Conservation (phyloP, 1,140 invertebrate species). For the Cephus cinctus region DNA sequence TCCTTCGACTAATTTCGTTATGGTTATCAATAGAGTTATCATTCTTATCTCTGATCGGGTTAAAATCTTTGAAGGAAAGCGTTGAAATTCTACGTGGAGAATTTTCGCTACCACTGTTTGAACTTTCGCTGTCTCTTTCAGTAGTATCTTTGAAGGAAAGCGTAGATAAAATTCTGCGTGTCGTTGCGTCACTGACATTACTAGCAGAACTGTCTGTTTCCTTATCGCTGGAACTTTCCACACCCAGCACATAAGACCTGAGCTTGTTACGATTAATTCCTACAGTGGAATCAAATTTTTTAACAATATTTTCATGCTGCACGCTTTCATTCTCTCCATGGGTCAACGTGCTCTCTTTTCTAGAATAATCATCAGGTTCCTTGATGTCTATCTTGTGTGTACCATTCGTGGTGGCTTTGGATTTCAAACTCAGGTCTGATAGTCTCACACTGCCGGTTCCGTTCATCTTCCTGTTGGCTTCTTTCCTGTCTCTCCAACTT, state of each 20-base stretch:
- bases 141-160: background rate
- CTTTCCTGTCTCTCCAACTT: background rate
- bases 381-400: too few species aligned
- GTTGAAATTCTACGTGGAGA: too few species aligned
- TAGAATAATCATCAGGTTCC: conserved; percentile 14
- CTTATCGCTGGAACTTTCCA: conserved; percentile 37
- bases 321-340: background rate
- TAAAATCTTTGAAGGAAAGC: too few species aligned
- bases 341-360: background rate
- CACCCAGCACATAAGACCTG: conserved; percentile 48
- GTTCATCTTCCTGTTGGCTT: conserved; percentile 1
- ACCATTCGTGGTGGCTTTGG: too few species aligned
- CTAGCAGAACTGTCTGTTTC: conserved; percentile 53
- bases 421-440: conserved; percentile 7
- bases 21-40: background rate
- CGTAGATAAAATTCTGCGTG: too few species aligned
- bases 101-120: background rate
- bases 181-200: too few species aligned
- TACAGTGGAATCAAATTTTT: too few species aligned
- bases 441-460: background rate
- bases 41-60: too few species aligned
- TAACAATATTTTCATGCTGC: conserved; percentile 1
- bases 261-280: conserved; percentile 14
- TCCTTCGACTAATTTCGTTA: too few species aligned
- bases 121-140: conserved; percentile 56